These are phyloP conservation scores for Euproctis similis DNA, from an alignment of 2,888 invertebrate species.

Conservation along the genomic window DNA sequence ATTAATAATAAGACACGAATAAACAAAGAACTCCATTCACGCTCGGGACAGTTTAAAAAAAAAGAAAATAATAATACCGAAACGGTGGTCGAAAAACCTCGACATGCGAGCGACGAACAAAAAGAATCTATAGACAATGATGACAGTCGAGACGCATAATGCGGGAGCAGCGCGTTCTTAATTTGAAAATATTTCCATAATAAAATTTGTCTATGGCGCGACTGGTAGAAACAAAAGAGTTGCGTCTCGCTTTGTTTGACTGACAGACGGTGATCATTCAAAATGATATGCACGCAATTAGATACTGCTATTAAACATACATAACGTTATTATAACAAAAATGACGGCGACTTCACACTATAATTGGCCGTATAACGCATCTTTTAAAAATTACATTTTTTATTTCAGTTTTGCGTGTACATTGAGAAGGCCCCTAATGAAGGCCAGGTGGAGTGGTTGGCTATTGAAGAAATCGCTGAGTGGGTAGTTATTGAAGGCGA, in stretches of 20 bases:
- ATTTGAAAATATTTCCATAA: constrained; percentile 76
- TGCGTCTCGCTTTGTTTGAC: constrained; percentile 53
- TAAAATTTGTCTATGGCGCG: constrained; percentile 74
- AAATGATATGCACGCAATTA: constrained; percentile 61
- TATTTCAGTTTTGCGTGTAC: constrained; percentile 55
- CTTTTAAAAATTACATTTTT: constrained; percentile 63
- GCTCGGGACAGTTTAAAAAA: constrained; percentile 66
- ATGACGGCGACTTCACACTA: constrained; percentile 15
- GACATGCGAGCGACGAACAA: constrained; percentile 71
- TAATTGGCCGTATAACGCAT: constrained; percentile 67
- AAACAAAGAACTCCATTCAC: constrained; percentile 72
- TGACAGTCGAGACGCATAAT: constrained; percentile 73
- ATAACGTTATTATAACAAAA: neutral
- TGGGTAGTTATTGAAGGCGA: constrained; percentile 72
- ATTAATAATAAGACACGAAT: constrained; percentile 76
- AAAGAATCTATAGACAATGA: constrained; percentile 72
- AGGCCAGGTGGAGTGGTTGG: constrained; percentile 69
- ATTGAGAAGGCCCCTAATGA: constrained; percentile 67
- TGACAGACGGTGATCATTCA: constrained; percentile 63
- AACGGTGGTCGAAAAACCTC: constrained; percentile 74
- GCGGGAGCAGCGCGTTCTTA: constrained; percentile 74
- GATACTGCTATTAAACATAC: constrained; percentile 33
- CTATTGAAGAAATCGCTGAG: constrained; percentile 69
- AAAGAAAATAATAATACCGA: constrained; percentile 61
- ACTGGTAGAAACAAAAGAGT: constrained; percentile 63